These are phyloP conservation scores for Acanthiza pusilla DNA, from an alignment of 2,797 vertebrate species.

Conservation along the genomic window DNA sequence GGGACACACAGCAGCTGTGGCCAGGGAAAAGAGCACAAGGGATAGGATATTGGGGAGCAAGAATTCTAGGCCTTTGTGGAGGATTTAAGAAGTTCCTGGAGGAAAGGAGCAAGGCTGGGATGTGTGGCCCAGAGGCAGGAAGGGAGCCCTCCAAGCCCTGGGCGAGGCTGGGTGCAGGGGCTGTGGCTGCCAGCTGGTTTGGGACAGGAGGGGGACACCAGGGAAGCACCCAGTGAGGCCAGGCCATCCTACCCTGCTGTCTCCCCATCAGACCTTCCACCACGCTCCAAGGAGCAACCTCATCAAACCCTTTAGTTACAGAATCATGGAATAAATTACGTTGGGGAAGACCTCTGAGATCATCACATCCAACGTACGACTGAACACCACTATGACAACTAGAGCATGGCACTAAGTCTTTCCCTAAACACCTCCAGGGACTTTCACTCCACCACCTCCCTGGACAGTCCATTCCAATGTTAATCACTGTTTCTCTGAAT, in stretches of 20 bases:
- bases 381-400: neutral
- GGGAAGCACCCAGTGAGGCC: neutral
- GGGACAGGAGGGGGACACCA: accelerated
- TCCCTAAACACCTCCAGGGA: neutral
- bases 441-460: neutral
- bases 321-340: neutral
- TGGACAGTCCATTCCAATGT: neutral
- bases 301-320: neutral
- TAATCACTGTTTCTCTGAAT: neutral
- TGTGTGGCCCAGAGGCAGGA: neutral
- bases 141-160: neutral
- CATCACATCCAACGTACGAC: neutral
- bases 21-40: neutral
- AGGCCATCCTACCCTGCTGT: accelerated
- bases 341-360: neutral
- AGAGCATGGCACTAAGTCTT: neutral
- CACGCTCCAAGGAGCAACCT: neutral
- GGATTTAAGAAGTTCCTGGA: neutral
- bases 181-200: neutral
- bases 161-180: too few species aligned
- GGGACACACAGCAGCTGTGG: neutral
- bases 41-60: accelerated
- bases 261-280: neutral
- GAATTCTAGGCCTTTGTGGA: neutral
- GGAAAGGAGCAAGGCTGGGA: neutral